A percentile compares a stretch with the other conserved stretches of the same genome.
These are phyloP conservation scores for Eucriotettix oculatus DNA, from an alignment of 2,888 invertebrate genomes.

Conservation along the genomic window DNA sequence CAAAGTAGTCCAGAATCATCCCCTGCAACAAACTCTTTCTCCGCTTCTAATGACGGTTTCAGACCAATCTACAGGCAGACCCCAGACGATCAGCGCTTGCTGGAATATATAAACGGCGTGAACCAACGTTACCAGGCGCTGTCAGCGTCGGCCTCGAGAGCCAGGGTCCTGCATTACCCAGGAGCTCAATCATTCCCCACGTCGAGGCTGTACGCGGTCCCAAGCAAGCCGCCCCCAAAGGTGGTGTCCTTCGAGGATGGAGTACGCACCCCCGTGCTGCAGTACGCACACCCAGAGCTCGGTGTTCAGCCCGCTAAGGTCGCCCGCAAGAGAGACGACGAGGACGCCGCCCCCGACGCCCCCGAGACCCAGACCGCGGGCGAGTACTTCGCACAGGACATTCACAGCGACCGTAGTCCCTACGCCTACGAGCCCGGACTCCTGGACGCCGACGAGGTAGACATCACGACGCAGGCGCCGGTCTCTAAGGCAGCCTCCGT, in stretches of 20 bases:
- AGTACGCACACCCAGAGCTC: constrained; percentile 64
- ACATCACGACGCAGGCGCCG: constrained; percentile 1
- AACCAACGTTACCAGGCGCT: constrained; percentile 8
- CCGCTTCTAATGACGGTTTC: not conserved
- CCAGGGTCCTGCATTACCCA: constrained; percentile 53
- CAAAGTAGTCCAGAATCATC: constrained; percentile 27
- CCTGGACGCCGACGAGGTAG: constrained; percentile 10
- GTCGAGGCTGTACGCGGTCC: constrained; percentile 45
- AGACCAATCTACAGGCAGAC: not conserved
- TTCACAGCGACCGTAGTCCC: constrained; percentile 39
- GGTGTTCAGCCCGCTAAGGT: constrained; percentile 51
- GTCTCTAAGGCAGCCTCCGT: not conserved
- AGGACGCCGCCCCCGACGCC: not conserved
- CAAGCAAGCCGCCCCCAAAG: constrained; percentile 13
- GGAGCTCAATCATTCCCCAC: constrained; percentile 43
- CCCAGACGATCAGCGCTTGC: not conserved
- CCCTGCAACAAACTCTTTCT: not conserved
- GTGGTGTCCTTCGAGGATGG: constrained; percentile 49
- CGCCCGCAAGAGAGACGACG: constrained; percentile 4
- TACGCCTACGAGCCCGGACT: constrained; percentile 26
- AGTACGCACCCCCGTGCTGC: constrained; percentile 54
- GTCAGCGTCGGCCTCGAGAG: constrained; percentile 36
- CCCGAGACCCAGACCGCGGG: constrained; percentile 2
- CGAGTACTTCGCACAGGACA: constrained; percentile 31
- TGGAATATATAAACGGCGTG: constrained; percentile 9